These are phyloP conservation scores for Aurelia coerulea DNA, from an alignment of 30 jellyfish, hydroid and myxozoan species.

Conservation along the genomic window DNA sequence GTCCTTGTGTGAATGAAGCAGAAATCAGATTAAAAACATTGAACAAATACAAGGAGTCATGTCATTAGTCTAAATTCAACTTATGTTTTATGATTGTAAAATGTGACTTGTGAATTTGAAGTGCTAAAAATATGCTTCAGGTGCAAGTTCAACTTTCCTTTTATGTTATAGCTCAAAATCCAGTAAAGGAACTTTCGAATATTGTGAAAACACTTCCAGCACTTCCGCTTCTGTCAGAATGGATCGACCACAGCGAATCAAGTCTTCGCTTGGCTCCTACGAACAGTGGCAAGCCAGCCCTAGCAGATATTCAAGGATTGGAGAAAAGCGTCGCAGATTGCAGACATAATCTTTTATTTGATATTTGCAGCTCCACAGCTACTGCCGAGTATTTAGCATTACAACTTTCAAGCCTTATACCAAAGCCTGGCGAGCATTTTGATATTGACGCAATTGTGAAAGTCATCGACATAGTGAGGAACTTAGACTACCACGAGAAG, in stretches of 20 bases:
- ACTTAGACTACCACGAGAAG: not conserved
- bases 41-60: too few relatives aligned
- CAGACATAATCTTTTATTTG: constrained; percentile 11
- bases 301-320: not conserved
- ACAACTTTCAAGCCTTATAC: not conserved
- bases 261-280: not conserved
- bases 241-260: constrained; percentile 3
- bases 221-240: constrained; percentile 62
- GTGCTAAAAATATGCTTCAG: too few relatives aligned
- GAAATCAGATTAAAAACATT: too few relatives aligned
- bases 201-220: constrained; percentile 40
- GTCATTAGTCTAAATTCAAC: too few relatives aligned
- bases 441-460: not conserved
- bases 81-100: too few relatives aligned
- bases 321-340: not conserved
- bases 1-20: too few relatives aligned
- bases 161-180: not conserved
- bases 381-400: constrained; percentile 38
- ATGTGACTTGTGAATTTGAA: too few relatives aligned
- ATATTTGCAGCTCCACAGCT: constrained; percentile 10
- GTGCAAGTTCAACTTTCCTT: too few relatives aligned
- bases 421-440: not conserved
- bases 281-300: not conserved
- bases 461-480: constrained; percentile 3
- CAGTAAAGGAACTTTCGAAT: constrained; percentile 23